Evolutionary conservation across 2,888 invertebrate genomes (phyloP).

Genomic region (Drosophila koepferae): DNA sequence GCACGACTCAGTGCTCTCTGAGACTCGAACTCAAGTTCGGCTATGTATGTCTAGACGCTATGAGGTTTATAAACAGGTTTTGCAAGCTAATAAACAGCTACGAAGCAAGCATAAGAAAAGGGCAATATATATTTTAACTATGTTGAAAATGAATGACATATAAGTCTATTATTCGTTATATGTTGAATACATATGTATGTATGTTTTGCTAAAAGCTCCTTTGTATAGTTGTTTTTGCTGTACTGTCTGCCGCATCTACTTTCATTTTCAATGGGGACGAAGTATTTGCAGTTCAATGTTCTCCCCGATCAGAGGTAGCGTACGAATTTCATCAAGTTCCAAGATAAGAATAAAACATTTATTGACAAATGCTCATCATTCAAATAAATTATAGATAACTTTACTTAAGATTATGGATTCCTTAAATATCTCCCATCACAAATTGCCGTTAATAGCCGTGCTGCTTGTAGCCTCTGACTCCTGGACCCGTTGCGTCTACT

Average conservation of each 20-base stretch:
- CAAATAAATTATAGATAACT: slow-evolving; percentile 43
- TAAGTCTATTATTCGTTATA: neutral
- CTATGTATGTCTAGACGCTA: slow-evolving; percentile 1
- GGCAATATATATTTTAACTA: slow-evolving; percentile 21
- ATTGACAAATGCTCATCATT: slow-evolving; percentile 4
- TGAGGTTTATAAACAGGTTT: slow-evolving; percentile 55
- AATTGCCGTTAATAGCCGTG: slow-evolving; percentile 51
- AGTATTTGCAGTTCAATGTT: neutral
- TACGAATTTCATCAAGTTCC: neutral
- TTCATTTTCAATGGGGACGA: neutral
- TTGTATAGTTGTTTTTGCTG: too few relatives aligned
- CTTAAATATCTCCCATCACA: neutral
- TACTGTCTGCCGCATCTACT: too few relatives aligned
- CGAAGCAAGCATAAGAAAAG: neutral
- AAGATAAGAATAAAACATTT: slow-evolving; percentile 5
- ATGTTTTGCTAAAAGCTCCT: too few relatives aligned
- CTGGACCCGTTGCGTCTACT: neutral
- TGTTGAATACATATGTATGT: neutral
- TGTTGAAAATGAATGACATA: neutral
- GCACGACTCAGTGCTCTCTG: slow-evolving; percentile 7
- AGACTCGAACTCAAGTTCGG: slow-evolving; percentile 29
- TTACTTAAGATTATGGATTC: neutral
- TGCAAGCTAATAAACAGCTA: slow-evolving; percentile 4
- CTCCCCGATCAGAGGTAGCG: neutral
- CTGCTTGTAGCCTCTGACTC: slow-evolving; percentile 43